Evolutionary conservation across 2,888 invertebrate genomes (phyloP).

Genomic region (Eubasilissa splendida): DNA sequence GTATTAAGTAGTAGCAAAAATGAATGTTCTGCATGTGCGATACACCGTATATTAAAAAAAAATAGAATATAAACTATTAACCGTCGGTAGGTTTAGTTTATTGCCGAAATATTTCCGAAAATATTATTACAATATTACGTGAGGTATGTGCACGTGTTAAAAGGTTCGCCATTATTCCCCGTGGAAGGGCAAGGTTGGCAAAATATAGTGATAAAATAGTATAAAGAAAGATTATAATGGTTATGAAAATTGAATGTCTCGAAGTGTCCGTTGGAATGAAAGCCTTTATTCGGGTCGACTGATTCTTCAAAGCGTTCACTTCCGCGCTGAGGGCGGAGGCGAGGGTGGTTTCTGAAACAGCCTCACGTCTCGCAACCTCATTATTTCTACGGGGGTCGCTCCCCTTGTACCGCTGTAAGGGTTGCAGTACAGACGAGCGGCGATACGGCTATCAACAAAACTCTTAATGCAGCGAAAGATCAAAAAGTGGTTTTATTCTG

Average conservation of each 20-base stretch:
- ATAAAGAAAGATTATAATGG: slow-evolving; percentile 20
- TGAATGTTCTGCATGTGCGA: too few relatives aligned
- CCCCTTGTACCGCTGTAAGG: not conserved
- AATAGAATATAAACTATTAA: too few relatives aligned
- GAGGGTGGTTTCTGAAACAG: slow-evolving; percentile 20
- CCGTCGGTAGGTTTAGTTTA: too few relatives aligned
- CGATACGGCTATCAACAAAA: not conserved
- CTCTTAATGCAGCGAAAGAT: too few relatives aligned
- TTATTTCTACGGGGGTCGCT: slow-evolving; percentile 22
- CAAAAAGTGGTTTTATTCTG: too few relatives aligned
- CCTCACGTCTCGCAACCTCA: slow-evolving; percentile 40
- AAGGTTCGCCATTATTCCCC: too few relatives aligned
- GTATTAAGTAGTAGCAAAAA: too few relatives aligned
- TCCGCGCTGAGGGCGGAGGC: not conserved
- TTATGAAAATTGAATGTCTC: slow-evolving; percentile 45
- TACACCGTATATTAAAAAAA: too few relatives aligned
- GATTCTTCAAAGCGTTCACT: slow-evolving; percentile 40
- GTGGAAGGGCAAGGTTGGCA: not conserved
- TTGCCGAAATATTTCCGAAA: too few relatives aligned
- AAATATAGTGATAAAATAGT: slow-evolving; percentile 24
- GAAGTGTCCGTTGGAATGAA: slow-evolving; percentile 40
- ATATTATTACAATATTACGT: too few relatives aligned
- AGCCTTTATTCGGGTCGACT: slow-evolving; percentile 40
- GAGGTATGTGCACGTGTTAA: too few relatives aligned
- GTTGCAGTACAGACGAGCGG: slow-evolving; percentile 5